phyloP scores from a whole-genome alignment of 2,113 vertebrate species.

The Pelobates fuscus region DNA sequence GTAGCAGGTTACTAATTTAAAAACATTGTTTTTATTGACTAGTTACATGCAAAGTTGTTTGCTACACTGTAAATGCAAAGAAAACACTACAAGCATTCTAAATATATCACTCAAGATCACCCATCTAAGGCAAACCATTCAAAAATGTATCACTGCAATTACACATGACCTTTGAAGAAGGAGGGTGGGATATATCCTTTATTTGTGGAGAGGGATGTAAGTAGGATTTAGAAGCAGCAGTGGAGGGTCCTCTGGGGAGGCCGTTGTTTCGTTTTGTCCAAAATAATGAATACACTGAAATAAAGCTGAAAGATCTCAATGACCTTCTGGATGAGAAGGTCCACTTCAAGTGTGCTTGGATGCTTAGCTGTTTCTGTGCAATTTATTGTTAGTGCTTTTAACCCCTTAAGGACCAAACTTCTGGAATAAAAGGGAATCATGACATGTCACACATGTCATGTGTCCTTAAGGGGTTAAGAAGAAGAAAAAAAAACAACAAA shows the following conservation, averaged over 20 bases:
- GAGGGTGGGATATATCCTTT: slow-evolving; percentile 7
- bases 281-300: slow-evolving; percentile 38
- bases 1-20: too few relatives aligned
- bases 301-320: slow-evolving; percentile 42
- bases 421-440: too few relatives aligned
- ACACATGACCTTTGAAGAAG: slow-evolving; percentile 33
- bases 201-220: slow-evolving; percentile 36
- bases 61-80: too few relatives aligned
- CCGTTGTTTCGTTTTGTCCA: slow-evolving; percentile 25
- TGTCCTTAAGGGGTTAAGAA: too few relatives aligned
- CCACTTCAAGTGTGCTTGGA: slow-evolving; percentile 21
- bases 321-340: slow-evolving; percentile 34
- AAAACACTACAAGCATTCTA: too few relatives aligned
- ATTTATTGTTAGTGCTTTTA: slow-evolving; percentile 16
- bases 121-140: neutral
- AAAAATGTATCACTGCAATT: slow-evolving; percentile 2
- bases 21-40: too few relatives aligned
- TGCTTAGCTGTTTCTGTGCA: slow-evolving; percentile 14
- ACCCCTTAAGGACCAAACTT: too few relatives aligned
- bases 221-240: slow-evolving; percentile 35
- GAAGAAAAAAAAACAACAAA: too few relatives aligned
- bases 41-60: too few relatives aligned
- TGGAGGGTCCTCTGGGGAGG: slow-evolving; percentile 21
- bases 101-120: neutral
- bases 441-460: too few relatives aligned